Evolutionary conservation across 2,888 invertebrate genomes (phyloP).

Genomic region (Thysanoteuthis rhombus): DNA sequence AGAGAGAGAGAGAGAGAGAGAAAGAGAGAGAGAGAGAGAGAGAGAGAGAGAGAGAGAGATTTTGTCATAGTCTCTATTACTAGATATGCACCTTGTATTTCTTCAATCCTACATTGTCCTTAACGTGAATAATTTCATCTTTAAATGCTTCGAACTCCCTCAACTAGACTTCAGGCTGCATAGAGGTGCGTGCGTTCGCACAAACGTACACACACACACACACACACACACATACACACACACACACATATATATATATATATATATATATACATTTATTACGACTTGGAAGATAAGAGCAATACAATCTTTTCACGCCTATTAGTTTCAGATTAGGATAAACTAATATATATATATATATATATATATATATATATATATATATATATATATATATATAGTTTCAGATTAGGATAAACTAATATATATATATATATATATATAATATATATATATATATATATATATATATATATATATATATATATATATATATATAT

Average conservation of each 20-base stretch:
- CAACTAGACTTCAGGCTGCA: neutral
- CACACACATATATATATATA: neutral
- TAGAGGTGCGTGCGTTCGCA: neutral
- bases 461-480: too few species aligned
- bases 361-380: too few species aligned
- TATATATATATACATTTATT: constrained; percentile 18
- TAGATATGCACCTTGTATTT: neutral
- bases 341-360: neutral
- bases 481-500: too few species aligned
- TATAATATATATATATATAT: too few species aligned
- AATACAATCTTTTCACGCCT: too few species aligned
- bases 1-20: neutral
- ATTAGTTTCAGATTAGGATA: too few species aligned
- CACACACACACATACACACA: neutral
- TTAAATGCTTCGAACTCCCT: neutral
- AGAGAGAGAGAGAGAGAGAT: neutral
- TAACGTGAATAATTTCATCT: neutral
- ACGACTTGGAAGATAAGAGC: too few species aligned
- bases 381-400: too few species aligned
- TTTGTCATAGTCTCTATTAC: too few species aligned
- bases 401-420: too few species aligned
- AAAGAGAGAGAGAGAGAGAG: neutral
- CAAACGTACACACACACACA: neutral
- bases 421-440: too few species aligned
- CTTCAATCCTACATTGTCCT: neutral